Evolutionary conservation across 2,113 vertebrate species (phyloP).

Genomic region (Symphodus melops): DNA sequence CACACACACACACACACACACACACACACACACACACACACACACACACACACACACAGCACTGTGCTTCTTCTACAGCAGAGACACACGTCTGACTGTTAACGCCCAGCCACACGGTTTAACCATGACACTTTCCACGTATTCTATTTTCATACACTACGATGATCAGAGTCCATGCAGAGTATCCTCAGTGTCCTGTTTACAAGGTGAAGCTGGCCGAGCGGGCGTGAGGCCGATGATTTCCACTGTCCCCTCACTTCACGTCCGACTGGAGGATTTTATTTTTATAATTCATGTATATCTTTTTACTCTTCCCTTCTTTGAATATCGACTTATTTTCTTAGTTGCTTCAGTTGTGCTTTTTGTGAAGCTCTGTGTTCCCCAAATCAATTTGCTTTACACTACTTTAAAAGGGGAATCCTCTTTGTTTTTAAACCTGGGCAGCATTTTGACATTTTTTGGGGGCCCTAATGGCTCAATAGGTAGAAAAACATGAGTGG

Average conservation of each 20-base stretch:
- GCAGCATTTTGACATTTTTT: not conserved
- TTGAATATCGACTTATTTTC: slow-evolving; percentile 21
- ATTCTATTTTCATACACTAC: slow-evolving; percentile 77
- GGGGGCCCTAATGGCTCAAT: not conserved
- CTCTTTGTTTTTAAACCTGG: not conserved
- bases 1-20: not conserved
- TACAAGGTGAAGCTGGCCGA: slow-evolving; percentile 33
- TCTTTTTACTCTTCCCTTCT: slow-evolving; percentile 11
- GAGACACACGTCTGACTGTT: slow-evolving; percentile 27
- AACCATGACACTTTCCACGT: slow-evolving; percentile 30
- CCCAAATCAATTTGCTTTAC: not conserved
- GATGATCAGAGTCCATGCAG: slow-evolving; percentile 15
- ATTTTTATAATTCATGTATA: slow-evolving; percentile 56
- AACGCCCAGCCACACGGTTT: slow-evolving; percentile 11
- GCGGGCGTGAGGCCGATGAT: not conserved
- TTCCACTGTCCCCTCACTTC: slow-evolving; percentile 2
- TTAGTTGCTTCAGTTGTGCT: not conserved
- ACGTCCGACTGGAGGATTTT: slow-evolving; percentile 48
- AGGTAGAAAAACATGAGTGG: not conserved
- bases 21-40: not conserved
- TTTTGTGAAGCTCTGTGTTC: slow-evolving; percentile 14
- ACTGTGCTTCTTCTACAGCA: slow-evolving; percentile 18
- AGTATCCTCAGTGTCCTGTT: slow-evolving; percentile 50
- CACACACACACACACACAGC: slow-evolving; percentile 12
- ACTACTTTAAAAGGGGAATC: not conserved